Evolutionary conservation across 2,888 invertebrate genomes (phyloP).

Genomic region (Mellilla xanthometata): DNA sequence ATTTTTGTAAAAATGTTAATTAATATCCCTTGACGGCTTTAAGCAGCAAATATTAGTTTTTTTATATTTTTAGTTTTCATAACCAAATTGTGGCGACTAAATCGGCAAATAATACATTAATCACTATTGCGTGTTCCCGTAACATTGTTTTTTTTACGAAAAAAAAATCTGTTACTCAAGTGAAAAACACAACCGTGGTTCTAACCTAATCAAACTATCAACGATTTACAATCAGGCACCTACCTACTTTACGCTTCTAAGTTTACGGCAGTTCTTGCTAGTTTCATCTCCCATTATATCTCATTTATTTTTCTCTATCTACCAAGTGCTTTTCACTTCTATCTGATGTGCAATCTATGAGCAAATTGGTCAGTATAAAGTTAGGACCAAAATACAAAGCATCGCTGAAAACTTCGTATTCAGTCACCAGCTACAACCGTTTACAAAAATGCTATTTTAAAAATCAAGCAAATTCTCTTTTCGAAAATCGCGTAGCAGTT

Average conservation of each 20-base stretch:
- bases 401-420: constrained; percentile 41
- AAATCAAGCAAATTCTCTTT: neutral
- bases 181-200: constrained; percentile 32
- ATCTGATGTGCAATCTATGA: constrained; percentile 70
- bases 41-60: no score
- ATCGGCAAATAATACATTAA: no score
- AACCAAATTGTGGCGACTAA: no score
- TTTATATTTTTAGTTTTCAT: no score
- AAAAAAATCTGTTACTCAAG: constrained; percentile 20
- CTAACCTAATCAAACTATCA: constrained; percentile 27
- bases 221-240: constrained; percentile 36
- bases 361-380: constrained; percentile 64
- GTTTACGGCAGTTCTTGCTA: constrained; percentile 69
- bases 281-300: constrained; percentile 37
- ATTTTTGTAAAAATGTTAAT: no score
- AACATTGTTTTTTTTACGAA: constrained; percentile 22
- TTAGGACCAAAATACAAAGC: constrained; percentile 64
- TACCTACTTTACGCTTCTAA: constrained; percentile 41
- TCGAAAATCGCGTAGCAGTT: neutral
- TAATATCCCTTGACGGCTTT: no score
- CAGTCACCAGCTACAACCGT: constrained; percentile 5
- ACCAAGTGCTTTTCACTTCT: constrained; percentile 61
- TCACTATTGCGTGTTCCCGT: constrained; percentile 10
- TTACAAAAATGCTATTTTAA: neutral
- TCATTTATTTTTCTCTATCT: constrained; percentile 52